Base-by-base conservation (phyloP, 2,888 invertebrate species). In the Epirrhoe alternata region DNA sequence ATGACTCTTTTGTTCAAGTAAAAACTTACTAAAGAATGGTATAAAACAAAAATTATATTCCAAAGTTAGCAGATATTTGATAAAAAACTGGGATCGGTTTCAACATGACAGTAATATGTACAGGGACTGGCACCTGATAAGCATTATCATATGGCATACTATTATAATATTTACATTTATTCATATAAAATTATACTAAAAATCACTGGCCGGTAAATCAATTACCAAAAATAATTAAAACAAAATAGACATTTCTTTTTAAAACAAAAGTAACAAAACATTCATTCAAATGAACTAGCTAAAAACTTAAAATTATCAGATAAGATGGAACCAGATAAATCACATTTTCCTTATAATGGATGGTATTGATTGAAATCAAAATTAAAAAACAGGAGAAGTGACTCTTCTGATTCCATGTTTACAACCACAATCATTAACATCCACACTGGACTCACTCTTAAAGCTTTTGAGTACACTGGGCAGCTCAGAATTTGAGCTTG, bases 401-500 rank as follows among this genome's bases (percentile, higher is more conserved):
- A 47, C 45, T 47, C 49, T 24, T 58, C 66, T 14, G 53, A 61
- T 42, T 42, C 38, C 35, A 53, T 7, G 30, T 14, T 45, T 8
- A 54, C 49, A 57, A 52, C 24, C 52, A 16, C 64, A 51, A 38
- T 59, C 59, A 57, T 30, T 51, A 51, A 51, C 54, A 59, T 58
- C 17, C 52, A 52, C 74, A 79, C 62, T 16, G 38, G 66, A 74
- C 74, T 79, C 83, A 83, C 76, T 81, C 83, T 90, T 90, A 92
- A 92, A 91, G 88, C 90, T 89, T 87, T 85, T 63, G 73, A 78
- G 78, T 80, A 80, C 73, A 74, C 76, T 75, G 80, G 78, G 78
- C 61, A 16, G 77, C 82, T 90, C 84, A 95, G 87, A 95, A 95
- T 87, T 96, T 95, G 80, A 95, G 94, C 88, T 96, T 95, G 72